Base-by-base conservation (phyloP, 2,888 invertebrate genomes). In the Liopterus haemorrhoidalis region DNA sequence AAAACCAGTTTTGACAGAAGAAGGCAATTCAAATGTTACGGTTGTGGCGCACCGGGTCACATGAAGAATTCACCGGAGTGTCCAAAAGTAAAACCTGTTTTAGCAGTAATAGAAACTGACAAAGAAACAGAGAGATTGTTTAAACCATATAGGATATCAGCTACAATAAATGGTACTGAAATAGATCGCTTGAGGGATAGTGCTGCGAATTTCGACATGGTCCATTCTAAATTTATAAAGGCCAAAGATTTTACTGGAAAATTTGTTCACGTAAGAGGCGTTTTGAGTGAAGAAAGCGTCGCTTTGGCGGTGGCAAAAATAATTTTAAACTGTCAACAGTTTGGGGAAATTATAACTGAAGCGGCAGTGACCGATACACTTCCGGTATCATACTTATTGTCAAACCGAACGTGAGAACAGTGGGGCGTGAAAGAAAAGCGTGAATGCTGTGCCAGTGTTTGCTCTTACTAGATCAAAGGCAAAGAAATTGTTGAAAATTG, bases 1-100 rank as follows among this genome's bases (percentile, higher is more conserved):
- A 6, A 32, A 32, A 32, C 5, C 16, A 32, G 32, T 32, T 32
- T 32, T 14, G 32, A 32, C n/a, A 32, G n/a, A 32, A 32, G 32
- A 32, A 6, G 15, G 16, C 32, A 14, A 14, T 32, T 32, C 15
- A 32, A n/a, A 32, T 32, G 32, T 32, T 14, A 14, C 15, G 32
- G 32, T 15, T 32, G 32, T 32, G 32, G 32, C 5, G 32, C 4
- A 5, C 5, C n/a, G 5, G 32, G 14, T 14, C 32, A 32, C n/a
- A 4, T 32, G 3, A 32, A 32, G n/a, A 32, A 32, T 32, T 32
- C 32, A 32, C 32, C 32, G 5, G 32, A 14, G 5, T 32, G 32
- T 32, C 32, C 32, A 12, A 32, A 15, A 14, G n/a, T 4, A 4
- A 32, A 32, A 32, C n/a, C n/a, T n/a, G 14, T 14, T 5, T 5